phyloP scores from a whole-genome alignment of 2,888 invertebrate species.

The Dasysyrphus albostriatus region DNA sequence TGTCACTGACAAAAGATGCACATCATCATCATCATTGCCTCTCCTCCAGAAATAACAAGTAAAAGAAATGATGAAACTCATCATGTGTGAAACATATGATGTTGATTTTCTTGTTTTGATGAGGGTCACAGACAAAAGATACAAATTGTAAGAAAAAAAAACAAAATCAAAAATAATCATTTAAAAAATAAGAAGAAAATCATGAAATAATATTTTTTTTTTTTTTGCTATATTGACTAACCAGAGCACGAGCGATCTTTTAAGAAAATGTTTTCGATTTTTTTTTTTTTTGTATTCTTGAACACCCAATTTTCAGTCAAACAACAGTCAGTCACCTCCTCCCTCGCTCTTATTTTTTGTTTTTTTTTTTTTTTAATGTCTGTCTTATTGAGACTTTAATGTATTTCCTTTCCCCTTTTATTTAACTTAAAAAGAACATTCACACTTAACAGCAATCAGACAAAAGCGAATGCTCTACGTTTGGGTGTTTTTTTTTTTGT shows the following conservation, averaged over 20 bases:
- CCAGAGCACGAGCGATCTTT: constrained; percentile 69
- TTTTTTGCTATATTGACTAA: constrained; percentile 47
- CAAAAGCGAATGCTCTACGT: constrained; percentile 64
- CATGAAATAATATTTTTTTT: constrained; percentile 36
- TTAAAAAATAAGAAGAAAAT: constrained; percentile 55
- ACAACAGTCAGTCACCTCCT: constrained; percentile 65
- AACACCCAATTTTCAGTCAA: constrained; percentile 73
- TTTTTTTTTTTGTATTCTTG: constrained; percentile 26
- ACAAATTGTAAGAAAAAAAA: constrained; percentile 61
- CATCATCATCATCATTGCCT: constrained; percentile 53
- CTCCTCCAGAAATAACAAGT: constrained; percentile 14
- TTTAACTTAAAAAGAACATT: constrained; percentile 48
- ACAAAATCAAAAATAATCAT: constrained; percentile 29
- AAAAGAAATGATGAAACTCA: constrained; percentile 51
- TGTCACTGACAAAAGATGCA: constrained; percentile 71
- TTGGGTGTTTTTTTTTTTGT: constrained; percentile 51
- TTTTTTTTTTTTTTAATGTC: not conserved
- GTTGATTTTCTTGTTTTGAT: constrained; percentile 73
- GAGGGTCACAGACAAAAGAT: constrained; percentile 75
- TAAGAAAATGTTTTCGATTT: constrained; percentile 40
- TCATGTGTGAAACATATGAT: constrained; percentile 75
- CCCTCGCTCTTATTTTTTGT: constrained; percentile 33
- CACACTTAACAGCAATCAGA: constrained; percentile 67
- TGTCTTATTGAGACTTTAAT: constrained; percentile 64
- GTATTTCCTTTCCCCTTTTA: constrained; percentile 40